These are phyloP conservation scores for Solea senegalensis DNA, from an alignment of 2,113 vertebrate genomes.

Conservation along the genomic window DNA sequence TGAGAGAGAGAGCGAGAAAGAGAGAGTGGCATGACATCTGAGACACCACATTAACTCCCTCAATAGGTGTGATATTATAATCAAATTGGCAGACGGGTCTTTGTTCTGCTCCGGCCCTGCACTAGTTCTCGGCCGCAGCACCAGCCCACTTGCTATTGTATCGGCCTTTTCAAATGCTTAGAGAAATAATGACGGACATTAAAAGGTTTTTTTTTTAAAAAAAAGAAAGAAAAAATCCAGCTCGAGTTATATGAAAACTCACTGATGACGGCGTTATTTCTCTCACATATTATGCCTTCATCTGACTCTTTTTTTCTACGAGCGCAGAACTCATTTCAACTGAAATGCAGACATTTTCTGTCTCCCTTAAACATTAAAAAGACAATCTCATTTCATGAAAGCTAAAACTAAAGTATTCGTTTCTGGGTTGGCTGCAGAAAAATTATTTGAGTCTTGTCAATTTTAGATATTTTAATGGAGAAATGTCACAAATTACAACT, in stretches of 20 bases:
- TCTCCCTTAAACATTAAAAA: too few species aligned
- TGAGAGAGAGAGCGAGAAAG: slow-evolving; percentile 7
- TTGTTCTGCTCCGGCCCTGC: slow-evolving; percentile 65
- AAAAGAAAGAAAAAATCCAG: slow-evolving; percentile 6
- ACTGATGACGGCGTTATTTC: slow-evolving; percentile 36
- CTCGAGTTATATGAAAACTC: slow-evolving; percentile 36
- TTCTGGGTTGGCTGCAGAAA: too few species aligned
- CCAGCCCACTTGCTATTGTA: slow-evolving; percentile 57
- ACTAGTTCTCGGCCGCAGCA: slow-evolving; percentile 29
- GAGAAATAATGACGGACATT: slow-evolving; percentile 61
- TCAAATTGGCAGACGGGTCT: slow-evolving; percentile 59
- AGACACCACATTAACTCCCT: slow-evolving; percentile 58
- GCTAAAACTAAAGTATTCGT: too few species aligned
- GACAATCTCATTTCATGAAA: too few species aligned
- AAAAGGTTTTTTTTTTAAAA: slow-evolving; percentile 41
- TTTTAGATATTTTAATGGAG: too few species aligned
- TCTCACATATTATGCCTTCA: slow-evolving; percentile 20
- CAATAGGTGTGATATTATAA: slow-evolving; percentile 74
- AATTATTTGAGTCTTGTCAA: too few species aligned
- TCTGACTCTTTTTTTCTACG: not conserved
- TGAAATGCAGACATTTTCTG: not conserved
- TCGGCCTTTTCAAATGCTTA: slow-evolving; percentile 57
- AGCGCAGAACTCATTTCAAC: not conserved
- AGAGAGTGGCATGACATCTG: slow-evolving; percentile 34
- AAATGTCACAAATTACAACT: too few species aligned